phyloP scores from a whole-genome alignment of 1,140 invertebrate species.

The Diorhabda sublineata region DNA sequence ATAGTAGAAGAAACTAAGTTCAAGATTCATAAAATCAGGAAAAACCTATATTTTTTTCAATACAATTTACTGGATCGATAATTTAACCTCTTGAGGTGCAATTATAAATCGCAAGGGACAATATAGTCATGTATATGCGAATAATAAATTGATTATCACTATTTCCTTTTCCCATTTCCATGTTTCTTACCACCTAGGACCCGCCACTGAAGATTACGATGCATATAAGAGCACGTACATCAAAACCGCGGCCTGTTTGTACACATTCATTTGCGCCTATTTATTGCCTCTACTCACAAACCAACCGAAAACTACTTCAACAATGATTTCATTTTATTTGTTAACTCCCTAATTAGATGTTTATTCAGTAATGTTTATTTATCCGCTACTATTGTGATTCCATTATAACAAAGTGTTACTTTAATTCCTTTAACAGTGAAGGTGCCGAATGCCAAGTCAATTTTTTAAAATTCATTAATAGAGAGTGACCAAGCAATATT shows the following conservation, averaged over 20 bases:
- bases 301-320: slow-evolving; percentile 5
- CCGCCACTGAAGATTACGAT: too few species aligned
- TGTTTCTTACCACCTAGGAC: too few species aligned
- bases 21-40: too few species aligned
- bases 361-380: slow-evolving; percentile 6
- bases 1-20: too few species aligned
- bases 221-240: too few species aligned
- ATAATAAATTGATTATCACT: too few species aligned
- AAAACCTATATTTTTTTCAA: too few species aligned
- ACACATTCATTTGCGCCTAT: neutral
- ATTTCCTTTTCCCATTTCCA: too few species aligned
- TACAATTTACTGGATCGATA: too few species aligned
- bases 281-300: neutral
- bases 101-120: too few species aligned
- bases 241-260: neutral
- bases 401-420: slow-evolving; percentile 7
- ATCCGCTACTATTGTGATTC: slow-evolving; percentile 8
- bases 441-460: slow-evolving; percentile 11
- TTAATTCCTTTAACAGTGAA: slow-evolving; percentile 11
- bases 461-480: slow-evolving; percentile 14
- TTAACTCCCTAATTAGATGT: slow-evolving; percentile 17
- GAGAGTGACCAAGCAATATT: slow-evolving; percentile 7
- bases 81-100: too few species aligned
- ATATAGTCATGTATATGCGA: too few species aligned
- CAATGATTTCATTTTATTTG: slow-evolving; percentile 19